A percentile compares a stretch with the other conserved stretches of the same genome.
These are phyloP conservation scores for Eptatretus burgeri DNA, from an alignment of 2,113 vertebrate species.

Conservation along the genomic window DNA sequence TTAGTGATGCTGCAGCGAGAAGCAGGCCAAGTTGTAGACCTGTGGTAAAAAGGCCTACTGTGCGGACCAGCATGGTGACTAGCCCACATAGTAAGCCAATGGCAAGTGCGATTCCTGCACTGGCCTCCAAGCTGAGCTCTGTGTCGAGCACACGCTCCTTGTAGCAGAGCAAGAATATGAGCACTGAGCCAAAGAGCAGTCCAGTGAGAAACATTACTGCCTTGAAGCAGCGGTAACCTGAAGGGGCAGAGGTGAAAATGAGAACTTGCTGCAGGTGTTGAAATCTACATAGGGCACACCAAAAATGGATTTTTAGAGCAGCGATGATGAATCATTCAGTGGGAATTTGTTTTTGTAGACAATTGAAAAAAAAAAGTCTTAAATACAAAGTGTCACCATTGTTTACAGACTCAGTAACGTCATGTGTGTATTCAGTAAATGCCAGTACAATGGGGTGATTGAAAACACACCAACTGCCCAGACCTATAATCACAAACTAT, in stretches of 20 bases:
- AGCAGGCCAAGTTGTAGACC: conserved; percentile 45
- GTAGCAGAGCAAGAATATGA: conserved; percentile 54
- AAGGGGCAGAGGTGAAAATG: not conserved
- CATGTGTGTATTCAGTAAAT: too few relatives aligned
- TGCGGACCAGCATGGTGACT: conserved; percentile 48
- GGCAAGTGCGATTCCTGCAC: conserved; percentile 38
- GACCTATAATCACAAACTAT: too few relatives aligned
- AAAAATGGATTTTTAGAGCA: too few relatives aligned
- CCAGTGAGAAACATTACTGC: conserved; percentile 58
- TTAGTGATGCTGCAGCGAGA: conserved; percentile 25
- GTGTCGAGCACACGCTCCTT: conserved; percentile 46
- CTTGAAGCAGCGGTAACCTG: conserved; percentile 59
- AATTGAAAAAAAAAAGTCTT: too few relatives aligned
- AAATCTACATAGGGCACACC: not conserved
- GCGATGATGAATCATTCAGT: too few relatives aligned
- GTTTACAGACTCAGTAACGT: too few relatives aligned
- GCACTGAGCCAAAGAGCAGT: conserved; percentile 38
- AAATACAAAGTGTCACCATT: too few relatives aligned
- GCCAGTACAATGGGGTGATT: too few relatives aligned
- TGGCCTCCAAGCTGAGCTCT: conserved; percentile 45
- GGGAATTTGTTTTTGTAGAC: too few relatives aligned
- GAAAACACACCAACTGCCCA: too few relatives aligned
- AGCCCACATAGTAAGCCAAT: conserved; percentile 49
- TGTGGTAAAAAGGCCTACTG: conserved; percentile 50
- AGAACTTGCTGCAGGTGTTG: not conserved